Percentiles rank a stretch among this genome's conserved stretches.
phyloP scores from a whole-genome alignment of 2,888 invertebrate species.

The Anodontia alba region DNA sequence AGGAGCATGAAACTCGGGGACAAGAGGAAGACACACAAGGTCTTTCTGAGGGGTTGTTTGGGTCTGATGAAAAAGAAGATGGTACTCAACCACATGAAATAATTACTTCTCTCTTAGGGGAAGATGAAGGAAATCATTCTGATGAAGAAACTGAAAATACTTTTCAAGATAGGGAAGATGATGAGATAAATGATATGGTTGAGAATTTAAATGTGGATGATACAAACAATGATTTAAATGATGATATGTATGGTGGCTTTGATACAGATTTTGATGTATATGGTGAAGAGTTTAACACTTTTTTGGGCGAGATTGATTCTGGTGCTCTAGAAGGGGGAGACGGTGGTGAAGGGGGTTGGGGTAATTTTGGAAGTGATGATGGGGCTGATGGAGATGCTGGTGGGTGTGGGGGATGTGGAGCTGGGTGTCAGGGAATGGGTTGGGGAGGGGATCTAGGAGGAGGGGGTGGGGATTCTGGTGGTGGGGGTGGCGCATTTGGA shows the following conservation, averaged over 20 bases:
- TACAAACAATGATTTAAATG: slow-evolving; percentile 20
- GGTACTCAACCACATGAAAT: slow-evolving; percentile 31
- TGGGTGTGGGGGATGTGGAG: slow-evolving; percentile 39
- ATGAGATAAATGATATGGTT: slow-evolving; percentile 25
- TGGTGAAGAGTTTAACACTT: slow-evolving; percentile 51
- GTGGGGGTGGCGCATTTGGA: slow-evolving; percentile 42
- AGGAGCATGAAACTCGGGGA: slow-evolving; percentile 21
- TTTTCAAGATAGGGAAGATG: slow-evolving; percentile 30
- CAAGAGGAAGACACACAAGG: not conserved
- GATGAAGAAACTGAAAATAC: slow-evolving; percentile 18
- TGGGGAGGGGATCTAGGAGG: slow-evolving; percentile 60
- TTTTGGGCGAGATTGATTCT: slow-evolving; percentile 52
- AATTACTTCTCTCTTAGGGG: slow-evolving; percentile 30
- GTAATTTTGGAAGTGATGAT: slow-evolving; percentile 19
- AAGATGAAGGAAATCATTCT: not conserved
- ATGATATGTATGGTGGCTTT: slow-evolving; percentile 45
- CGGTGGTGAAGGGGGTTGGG: slow-evolving; percentile 34
- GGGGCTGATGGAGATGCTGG: slow-evolving; percentile 23
- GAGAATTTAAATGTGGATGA: slow-evolving; percentile 3
- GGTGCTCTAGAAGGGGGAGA: slow-evolving; percentile 63
- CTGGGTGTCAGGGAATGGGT: too few species aligned
- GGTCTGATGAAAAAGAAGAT: slow-evolving; percentile 21
- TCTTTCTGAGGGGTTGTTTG: not conserved
- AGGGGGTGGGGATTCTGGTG: slow-evolving; percentile 36
- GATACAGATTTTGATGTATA: slow-evolving; percentile 39